phyloP scores from a whole-genome alignment of 2,888 invertebrate species.

The Eristalis pertinax region DNA sequence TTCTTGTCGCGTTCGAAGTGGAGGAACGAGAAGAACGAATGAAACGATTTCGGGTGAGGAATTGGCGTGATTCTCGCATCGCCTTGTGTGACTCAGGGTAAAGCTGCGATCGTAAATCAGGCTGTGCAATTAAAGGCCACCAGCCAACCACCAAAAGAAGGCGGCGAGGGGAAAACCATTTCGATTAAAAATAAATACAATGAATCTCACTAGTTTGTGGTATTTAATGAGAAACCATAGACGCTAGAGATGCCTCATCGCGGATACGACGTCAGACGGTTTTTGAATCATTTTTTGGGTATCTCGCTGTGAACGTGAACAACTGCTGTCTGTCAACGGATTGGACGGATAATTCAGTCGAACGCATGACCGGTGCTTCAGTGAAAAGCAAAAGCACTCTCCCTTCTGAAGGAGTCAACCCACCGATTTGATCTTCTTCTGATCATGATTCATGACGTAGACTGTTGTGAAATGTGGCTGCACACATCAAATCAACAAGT shows the following conservation, averaged over 20 bases:
- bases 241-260: not conserved
- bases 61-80: slow-evolving; percentile 19
- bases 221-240: not conserved
- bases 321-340: not conserved
- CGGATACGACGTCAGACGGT: not conserved
- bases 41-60: too few relatives aligned
- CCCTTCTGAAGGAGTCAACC: too few relatives aligned
- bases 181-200: slow-evolving; percentile 1
- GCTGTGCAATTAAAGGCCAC: slow-evolving; percentile 18
- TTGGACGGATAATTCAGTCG: not conserved
- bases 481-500: too few relatives aligned
- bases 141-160: not conserved
- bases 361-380: not conserved
- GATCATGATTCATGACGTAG: too few relatives aligned
- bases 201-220: not conserved
- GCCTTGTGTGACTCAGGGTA: slow-evolving; percentile 1
- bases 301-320: not conserved
- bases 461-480: too few relatives aligned
- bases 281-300: not conserved
- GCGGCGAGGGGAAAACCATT: not conserved
- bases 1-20: not conserved
- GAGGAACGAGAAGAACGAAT: not conserved
- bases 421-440: too few relatives aligned
- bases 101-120: slow-evolving; percentile 28
- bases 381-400: not conserved